Evolutionary conservation across 1,140 invertebrate genomes (phyloP), one percentile per base, ranked within the genome.

Genomic region (Lasioglossum albipes): DNA sequence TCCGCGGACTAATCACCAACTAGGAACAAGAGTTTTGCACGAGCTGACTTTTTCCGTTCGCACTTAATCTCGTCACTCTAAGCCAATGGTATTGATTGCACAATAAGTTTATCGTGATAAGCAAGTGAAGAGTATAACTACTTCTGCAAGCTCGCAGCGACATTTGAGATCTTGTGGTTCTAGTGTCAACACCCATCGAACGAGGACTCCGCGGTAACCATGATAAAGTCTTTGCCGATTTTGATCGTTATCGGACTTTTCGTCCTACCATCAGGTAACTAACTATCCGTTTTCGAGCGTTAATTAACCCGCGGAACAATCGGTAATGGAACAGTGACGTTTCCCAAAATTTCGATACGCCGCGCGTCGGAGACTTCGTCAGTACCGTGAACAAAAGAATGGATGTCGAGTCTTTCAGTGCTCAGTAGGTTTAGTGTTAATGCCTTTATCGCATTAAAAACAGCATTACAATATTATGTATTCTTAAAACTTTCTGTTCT

Each of bases 81-180:
- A 87, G 72, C 69, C 49, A 65, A 71, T 75, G 79, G 57, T 83
- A 85, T 88, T 85, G 80, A 80, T 79, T 74, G 54, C 27, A 49
- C 45, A 81, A 86, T 86, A 86, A 86, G 36, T 78, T 85, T 82
- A 70, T 77, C 83, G 7, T 59, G 75, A 86, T 85, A 86, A 85
- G 64, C 18, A 62, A 54, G 18, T 0, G 65, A 62, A 66, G 42
- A 57, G 6, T 76, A 86, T 65, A 45, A n/a, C 54, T 79, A 62
- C 62, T 65, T 67, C 64, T 74, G 22, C 5, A 69, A 64, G 12
- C 45, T 36, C 27, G 49, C 12, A 0, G 1, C 31, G 20, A 7
- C 77, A 86, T 18, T 87, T 41, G 62, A 10, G 31, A 6, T 13
- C 31, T 13, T 45, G 42, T 42, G 2, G 0, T 79, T n/a, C 0